phyloP scores from a whole-genome alignment of 2,113 vertebrate species.

The Tyto alba region DNA sequence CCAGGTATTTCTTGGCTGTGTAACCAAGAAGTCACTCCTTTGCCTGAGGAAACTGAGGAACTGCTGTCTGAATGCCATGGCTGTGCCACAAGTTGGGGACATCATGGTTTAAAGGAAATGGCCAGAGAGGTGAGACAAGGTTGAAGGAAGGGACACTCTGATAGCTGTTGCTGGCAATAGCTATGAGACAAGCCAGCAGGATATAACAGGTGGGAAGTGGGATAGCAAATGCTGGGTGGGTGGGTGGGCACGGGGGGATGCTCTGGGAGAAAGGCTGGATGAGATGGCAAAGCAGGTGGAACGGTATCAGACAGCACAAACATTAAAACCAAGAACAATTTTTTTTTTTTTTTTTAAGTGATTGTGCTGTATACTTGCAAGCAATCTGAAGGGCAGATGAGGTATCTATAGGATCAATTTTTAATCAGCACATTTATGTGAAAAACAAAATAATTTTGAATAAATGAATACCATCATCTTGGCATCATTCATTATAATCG shows the following conservation, averaged over 20 bases:
- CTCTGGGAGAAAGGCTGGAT: neutral
- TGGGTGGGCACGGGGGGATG: accelerated
- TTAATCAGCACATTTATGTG: slow-evolving; percentile 11
- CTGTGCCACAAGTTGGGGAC: neutral
- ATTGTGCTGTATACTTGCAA: neutral
- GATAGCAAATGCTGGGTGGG: neutral
- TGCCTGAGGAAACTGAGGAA: neutral
- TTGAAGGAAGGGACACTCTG: neutral
- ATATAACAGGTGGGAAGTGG: neutral
- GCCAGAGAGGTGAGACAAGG: neutral
- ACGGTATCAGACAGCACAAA: neutral
- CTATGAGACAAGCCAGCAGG: neutral
- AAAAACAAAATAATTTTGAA: slow-evolving; percentile 21
- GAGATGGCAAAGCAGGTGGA: neutral
- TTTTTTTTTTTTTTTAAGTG: neutral
- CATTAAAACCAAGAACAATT: neutral
- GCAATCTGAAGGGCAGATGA: neutral
- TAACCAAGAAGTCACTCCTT: neutral
- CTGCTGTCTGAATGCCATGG: neutral
- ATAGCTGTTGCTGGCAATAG: neutral
- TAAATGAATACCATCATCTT: slow-evolving; percentile 19
- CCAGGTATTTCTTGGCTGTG: neutral
- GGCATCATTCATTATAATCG: neutral
- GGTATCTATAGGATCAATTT: slow-evolving; percentile 20
- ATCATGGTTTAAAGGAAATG: neutral